Evolutionary conservation across 2,888 invertebrate species (phyloP).

Genomic region (Marasmarcha lunaedactyla): DNA sequence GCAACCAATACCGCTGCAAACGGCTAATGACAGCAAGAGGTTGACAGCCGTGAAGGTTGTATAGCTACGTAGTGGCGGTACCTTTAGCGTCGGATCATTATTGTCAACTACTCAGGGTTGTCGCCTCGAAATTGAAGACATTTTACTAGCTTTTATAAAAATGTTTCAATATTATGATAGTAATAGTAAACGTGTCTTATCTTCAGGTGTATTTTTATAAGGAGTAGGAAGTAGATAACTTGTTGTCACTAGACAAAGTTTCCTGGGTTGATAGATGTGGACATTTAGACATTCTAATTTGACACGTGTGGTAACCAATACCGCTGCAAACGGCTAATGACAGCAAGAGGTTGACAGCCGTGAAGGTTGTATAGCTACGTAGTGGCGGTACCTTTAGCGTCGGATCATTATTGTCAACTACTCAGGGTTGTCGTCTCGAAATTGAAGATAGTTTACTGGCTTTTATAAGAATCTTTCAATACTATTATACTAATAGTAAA

Average conservation of each 20-base stretch:
- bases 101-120: slow-evolving; percentile 46
- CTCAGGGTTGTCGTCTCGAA: slow-evolving; percentile 30
- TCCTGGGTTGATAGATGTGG: too few relatives aligned
- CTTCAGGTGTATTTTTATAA: too few relatives aligned
- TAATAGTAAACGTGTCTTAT: too few relatives aligned
- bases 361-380: slow-evolving; percentile 48
- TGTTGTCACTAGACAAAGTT: too few relatives aligned
- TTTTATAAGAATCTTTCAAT: too few relatives aligned
- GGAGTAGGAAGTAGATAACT: too few relatives aligned
- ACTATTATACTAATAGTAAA: too few relatives aligned
- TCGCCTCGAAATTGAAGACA: slow-evolving; percentile 18
- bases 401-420: slow-evolving; percentile 46
- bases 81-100: slow-evolving; percentile 39
- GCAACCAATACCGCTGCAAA: slow-evolving; percentile 23
- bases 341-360: slow-evolving; percentile 31
- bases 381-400: slow-evolving; percentile 48
- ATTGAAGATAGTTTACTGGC: too few relatives aligned
- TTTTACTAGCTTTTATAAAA: too few relatives aligned
- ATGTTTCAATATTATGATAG: too few relatives aligned
- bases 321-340: slow-evolving; percentile 20
- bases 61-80: slow-evolving; percentile 45
- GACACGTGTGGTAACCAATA: slow-evolving; percentile 17
- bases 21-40: slow-evolving; percentile 14
- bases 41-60: slow-evolving; percentile 55
- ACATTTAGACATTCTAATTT: slow-evolving; percentile 12